A percentile compares a stretch with the other conserved stretches of the same genome.
These are phyloP conservation scores for Zeus faber DNA, from an alignment of 2,113 vertebrate genomes.

Conservation along the genomic window DNA sequence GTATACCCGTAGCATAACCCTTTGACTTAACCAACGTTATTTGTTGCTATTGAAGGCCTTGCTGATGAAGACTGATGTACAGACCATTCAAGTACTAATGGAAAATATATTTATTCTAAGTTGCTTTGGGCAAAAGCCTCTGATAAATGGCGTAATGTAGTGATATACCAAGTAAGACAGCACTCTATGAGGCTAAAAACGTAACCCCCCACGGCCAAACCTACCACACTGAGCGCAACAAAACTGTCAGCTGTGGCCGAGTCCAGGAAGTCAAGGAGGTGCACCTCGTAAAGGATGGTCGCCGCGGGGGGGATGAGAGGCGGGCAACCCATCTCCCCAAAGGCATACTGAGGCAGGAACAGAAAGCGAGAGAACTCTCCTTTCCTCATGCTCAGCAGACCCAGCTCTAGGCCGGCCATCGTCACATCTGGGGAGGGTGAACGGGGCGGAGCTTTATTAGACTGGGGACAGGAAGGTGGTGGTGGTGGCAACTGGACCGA, in stretches of 20 bases:
- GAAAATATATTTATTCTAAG: too few species aligned
- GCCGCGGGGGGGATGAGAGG: conserved; percentile 81
- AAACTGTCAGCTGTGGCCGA: conserved; percentile 81
- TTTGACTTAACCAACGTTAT: too few species aligned
- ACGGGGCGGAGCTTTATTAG: too few species aligned
- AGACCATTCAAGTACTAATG: too few species aligned
- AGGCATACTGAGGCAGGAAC: conserved; percentile 83
- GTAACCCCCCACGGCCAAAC: too few species aligned
- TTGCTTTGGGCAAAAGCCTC: too few species aligned
- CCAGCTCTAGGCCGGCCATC: conserved; percentile 82
- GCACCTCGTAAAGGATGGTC: conserved; percentile 84
- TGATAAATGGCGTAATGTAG: too few species aligned
- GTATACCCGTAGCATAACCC: too few species aligned
- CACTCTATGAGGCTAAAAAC: too few species aligned
- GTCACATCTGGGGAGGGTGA: conserved; percentile 80
- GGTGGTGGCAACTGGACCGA: background rate
- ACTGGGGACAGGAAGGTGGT: background rate
- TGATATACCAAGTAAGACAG: too few species aligned
- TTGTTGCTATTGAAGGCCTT: too few species aligned
- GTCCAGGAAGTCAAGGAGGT: conserved; percentile 86
- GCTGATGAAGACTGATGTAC: too few species aligned
- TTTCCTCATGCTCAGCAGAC: conserved; percentile 85
- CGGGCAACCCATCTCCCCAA: conserved; percentile 83
- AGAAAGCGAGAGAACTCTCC: conserved; percentile 86
- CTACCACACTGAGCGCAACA: conserved; percentile 72